A percentile compares a stretch with the other conserved stretches of the same genome.
Conservation (phyloP, 2,113 vertebrate genomes). For the Pao palembangensis region DNA sequence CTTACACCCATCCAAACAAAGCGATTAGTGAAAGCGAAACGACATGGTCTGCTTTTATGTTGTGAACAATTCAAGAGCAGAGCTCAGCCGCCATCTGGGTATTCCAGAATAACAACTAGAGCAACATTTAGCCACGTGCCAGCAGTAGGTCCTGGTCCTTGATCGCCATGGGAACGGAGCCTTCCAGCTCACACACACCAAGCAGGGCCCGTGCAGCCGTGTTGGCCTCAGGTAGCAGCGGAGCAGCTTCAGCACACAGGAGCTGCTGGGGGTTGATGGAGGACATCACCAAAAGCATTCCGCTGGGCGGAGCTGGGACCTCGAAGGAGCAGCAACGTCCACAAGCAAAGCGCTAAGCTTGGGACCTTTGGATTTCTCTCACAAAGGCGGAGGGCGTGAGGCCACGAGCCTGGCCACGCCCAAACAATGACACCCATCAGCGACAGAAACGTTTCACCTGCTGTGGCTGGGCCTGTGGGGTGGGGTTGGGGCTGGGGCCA, state of each 20-base stretch:
- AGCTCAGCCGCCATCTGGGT: constrained; percentile 14
- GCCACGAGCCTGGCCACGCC: constrained; percentile 19
- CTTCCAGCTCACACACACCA: constrained; percentile 6
- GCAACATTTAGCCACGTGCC: constrained; percentile 10
- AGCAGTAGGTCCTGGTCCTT: constrained; percentile 7
- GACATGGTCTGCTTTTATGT: constrained; percentile 15
- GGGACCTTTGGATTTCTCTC: constrained; percentile 8
- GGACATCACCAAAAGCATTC: no score
- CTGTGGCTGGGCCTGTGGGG: no score
- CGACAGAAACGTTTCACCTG: no score
- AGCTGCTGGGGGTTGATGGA: no score
- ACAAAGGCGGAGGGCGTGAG: no score
- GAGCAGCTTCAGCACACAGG: no score
- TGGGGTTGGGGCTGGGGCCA: no score
- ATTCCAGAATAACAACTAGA: constrained; percentile 20
- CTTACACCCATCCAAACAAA: no score
- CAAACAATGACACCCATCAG: constrained; percentile 38
- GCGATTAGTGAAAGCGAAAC: no score
- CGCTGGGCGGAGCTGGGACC: constrained; percentile 3
- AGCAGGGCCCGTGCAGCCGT: background rate
- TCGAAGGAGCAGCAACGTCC: no score
- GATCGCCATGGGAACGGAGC: constrained; percentile 18
- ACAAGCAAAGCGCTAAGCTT: no score
- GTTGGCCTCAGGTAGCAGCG: no score
- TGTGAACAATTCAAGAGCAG: constrained; percentile 28